These are phyloP conservation scores for Polymixis lichenea DNA, from an alignment of 2,888 invertebrate genomes.

Conservation along the genomic window DNA sequence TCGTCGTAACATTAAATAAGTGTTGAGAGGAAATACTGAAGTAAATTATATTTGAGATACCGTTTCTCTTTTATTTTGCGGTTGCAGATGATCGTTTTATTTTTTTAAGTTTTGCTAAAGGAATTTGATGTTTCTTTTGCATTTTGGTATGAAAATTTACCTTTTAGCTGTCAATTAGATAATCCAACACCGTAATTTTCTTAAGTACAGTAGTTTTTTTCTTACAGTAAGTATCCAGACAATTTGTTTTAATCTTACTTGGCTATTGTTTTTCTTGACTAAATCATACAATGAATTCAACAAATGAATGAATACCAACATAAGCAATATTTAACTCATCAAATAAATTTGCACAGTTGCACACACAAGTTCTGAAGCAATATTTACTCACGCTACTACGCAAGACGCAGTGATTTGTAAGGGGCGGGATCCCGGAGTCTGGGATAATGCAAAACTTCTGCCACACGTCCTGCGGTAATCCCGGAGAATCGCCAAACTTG, in stretches of 20 bases:
- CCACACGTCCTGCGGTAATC: constrained; percentile 62
- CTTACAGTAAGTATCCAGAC: too few relatives aligned
- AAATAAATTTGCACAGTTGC: constrained; percentile 20
- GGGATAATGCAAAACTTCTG: constrained; percentile 56
- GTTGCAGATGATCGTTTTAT: constrained; percentile 35
- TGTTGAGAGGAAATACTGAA: constrained; percentile 50
- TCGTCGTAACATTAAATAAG: constrained; percentile 63
- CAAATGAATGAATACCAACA: not conserved
- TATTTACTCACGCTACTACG: constrained; percentile 54
- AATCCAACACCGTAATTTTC: too few relatives aligned
- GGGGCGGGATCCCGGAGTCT: constrained; percentile 21
- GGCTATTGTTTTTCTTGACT: too few relatives aligned
- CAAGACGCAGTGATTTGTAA: constrained; percentile 59
- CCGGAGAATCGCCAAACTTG: constrained; percentile 67
- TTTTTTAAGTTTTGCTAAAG: constrained; percentile 8
- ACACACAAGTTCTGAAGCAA: constrained; percentile 40
- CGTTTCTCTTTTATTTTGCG: constrained; percentile 42
- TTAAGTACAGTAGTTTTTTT: too few relatives aligned
- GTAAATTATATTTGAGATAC: constrained; percentile 56
- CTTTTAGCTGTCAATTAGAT: too few relatives aligned
- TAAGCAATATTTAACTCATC: constrained; percentile 8
- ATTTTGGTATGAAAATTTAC: not conserved
- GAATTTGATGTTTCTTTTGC: not conserved
- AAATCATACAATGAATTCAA: not conserved
- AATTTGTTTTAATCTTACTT: too few relatives aligned